Percentiles rank a stretch among this genome's conserved stretches.
phyloP scores from a whole-genome alignment of 2,888 invertebrate species.

The Pristionchus exspectatus region DNA sequence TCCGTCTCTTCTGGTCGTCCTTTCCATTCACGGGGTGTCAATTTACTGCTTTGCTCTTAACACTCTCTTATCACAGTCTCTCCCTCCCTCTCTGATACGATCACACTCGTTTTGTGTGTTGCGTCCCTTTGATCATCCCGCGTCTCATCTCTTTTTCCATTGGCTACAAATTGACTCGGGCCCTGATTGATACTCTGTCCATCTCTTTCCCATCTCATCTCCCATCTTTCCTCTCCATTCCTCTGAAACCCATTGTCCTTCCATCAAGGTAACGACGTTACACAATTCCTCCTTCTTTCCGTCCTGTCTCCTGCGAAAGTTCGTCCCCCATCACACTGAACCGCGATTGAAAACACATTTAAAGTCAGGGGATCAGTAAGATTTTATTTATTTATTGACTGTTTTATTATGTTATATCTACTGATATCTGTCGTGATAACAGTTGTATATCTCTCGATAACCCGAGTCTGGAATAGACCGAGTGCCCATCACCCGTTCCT shows the following conservation, averaged over 20 bases:
- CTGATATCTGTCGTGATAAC: neutral
- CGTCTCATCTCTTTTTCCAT: constrained; percentile 6
- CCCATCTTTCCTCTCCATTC: neutral
- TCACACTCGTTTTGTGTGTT: constrained; percentile 21
- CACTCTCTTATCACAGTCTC: constrained; percentile 47
- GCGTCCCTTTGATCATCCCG: constrained; percentile 28
- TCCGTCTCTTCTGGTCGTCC: neutral
- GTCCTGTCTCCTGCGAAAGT: neutral
- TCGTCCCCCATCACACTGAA: neutral
- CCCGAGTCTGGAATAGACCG: neutral
- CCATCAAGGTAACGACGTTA: constrained; percentile 52
- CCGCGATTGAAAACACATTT: constrained; percentile 28
- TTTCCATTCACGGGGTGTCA: constrained; percentile 47
- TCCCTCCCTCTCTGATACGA: constrained; percentile 22
- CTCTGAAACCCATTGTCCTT: constrained; percentile 51
- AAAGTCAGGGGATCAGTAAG: neutral
- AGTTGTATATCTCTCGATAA: neutral
- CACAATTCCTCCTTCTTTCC: constrained; percentile 21
- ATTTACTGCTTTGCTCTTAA: constrained; percentile 46
- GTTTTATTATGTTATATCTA: neutral
- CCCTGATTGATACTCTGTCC: constrained; percentile 44
- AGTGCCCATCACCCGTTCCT: neutral
- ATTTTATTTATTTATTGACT: neutral
- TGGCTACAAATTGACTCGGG: constrained; percentile 8
- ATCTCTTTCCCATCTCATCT: constrained; percentile 14